Percentiles rank a stretch among this genome's conserved stretches.
These are phyloP conservation scores for Lomographa bimaculata DNA, from an alignment of 2,888 invertebrate genomes.

Conservation along the genomic window DNA sequence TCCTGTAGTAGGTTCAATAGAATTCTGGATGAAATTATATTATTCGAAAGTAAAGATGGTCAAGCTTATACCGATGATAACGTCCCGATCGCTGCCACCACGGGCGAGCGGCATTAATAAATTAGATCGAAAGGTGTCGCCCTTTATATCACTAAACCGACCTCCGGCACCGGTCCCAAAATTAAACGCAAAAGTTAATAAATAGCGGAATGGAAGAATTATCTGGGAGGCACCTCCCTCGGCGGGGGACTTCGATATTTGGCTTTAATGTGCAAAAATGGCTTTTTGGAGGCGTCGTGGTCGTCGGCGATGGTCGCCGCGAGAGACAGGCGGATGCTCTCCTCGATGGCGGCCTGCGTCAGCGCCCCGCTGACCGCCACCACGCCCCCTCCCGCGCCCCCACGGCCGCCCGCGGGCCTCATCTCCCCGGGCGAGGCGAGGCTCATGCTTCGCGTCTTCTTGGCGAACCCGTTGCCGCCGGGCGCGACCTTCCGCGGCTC, in stretches of 20 bases:
- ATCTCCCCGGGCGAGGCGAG: constrained; percentile 56
- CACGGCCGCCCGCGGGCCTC: constrained; percentile 54
- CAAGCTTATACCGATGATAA: too few relatives aligned
- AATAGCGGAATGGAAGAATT: constrained; percentile 68
- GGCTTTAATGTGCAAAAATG: constrained; percentile 88
- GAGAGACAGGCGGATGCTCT: constrained; percentile 70
- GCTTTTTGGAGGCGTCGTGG: constrained; percentile 65
- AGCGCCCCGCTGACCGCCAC: constrained; percentile 52
- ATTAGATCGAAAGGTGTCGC: too few relatives aligned
- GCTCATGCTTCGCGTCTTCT: constrained; percentile 74
- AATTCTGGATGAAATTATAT: too few relatives aligned
- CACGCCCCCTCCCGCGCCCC: constrained; percentile 55
- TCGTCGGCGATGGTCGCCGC: constrained; percentile 68
- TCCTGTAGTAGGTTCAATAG: too few relatives aligned
- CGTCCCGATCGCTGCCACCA: too few relatives aligned
- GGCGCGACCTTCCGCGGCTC: constrained; percentile 54
- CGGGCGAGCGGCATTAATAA: too few relatives aligned
- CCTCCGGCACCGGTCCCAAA: too few relatives aligned
- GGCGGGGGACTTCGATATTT: constrained; percentile 89
- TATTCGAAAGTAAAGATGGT: too few relatives aligned
- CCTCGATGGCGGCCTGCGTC: constrained; percentile 78
- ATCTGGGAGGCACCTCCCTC: constrained; percentile 84
- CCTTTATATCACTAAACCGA: too few relatives aligned
- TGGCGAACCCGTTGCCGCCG: constrained; percentile 48
- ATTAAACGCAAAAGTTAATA: constrained; percentile 49